phyloP scores from a whole-genome alignment of 2,113 vertebrate genomes.

The Proteles cristata region DNA sequence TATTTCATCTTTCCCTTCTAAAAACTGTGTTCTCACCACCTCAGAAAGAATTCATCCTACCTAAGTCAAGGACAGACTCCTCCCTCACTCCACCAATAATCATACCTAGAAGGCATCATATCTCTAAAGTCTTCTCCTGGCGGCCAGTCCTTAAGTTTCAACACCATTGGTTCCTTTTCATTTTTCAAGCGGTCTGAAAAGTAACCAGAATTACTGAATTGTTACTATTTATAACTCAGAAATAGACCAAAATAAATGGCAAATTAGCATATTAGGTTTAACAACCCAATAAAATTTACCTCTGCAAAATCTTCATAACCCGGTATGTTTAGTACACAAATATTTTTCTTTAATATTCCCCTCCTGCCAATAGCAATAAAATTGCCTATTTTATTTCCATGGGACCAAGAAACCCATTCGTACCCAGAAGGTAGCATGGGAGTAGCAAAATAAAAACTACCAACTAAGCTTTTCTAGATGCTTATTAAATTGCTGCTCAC shows the following conservation, averaged over 20 bases:
- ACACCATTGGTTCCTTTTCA: slow-evolving; percentile 88
- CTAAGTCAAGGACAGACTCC: background rate
- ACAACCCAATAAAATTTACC: slow-evolving; percentile 23
- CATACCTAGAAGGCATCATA: slow-evolving; percentile 90
- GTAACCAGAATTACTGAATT: slow-evolving; percentile 31
- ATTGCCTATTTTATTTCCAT: slow-evolving; percentile 7
- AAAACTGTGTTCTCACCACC: slow-evolving; percentile 8
- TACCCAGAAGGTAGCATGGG: background rate
- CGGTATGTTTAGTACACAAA: background rate
- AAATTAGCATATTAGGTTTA: slow-evolving; percentile 7
- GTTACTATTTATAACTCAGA: background rate
- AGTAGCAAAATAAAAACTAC: slow-evolving; percentile 4
- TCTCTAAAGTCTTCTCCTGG: slow-evolving; percentile 91
- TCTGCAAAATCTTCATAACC: background rate
- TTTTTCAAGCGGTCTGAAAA: slow-evolving; percentile 87
- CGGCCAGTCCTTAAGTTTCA: slow-evolving; percentile 91
- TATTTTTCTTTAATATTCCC: background rate
- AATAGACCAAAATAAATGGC: background rate
- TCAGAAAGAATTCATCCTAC: background rate
- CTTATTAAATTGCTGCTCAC: background rate
- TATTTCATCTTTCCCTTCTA: background rate
- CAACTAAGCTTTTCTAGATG: background rate
- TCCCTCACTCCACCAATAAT: no score
- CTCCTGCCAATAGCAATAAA: background rate
- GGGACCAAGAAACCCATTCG: background rate